Conservation (phyloP, 1,140 invertebrate species). For the Lepidurus apus region DNA sequence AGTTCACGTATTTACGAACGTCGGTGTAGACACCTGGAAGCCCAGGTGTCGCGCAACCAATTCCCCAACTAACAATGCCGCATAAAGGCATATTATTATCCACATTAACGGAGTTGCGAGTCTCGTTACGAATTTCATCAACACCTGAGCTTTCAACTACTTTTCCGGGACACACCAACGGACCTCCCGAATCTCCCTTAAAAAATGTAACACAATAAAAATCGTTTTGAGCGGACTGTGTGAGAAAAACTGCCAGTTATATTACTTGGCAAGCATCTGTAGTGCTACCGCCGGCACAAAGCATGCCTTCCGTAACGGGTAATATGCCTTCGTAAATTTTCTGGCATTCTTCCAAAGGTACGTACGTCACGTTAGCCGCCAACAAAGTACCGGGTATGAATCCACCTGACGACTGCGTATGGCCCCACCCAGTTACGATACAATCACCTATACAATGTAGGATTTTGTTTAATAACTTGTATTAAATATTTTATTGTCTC, state of each 20-base stretch:
- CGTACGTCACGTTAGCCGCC: constrained; percentile 27
- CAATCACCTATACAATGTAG: not conserved
- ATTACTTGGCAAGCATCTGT: constrained; percentile 35
- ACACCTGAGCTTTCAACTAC: not conserved
- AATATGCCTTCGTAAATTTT: constrained; percentile 27
- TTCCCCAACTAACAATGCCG: constrained; percentile 43
- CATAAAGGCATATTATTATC: constrained; percentile 22
- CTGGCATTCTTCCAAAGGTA: constrained; percentile 27
- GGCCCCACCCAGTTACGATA: constrained; percentile 30
- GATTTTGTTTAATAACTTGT: too few relatives aligned
- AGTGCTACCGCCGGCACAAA: constrained; percentile 35
- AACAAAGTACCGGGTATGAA: not conserved
- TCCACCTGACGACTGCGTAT: not conserved
- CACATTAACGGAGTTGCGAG: not conserved
- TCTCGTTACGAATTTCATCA: not conserved
- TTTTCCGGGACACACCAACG: constrained; percentile 34
- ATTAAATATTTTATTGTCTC: not conserved
- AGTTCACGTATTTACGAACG: constrained; percentile 41
- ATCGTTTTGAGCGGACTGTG: not conserved
- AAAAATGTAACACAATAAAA: not conserved
- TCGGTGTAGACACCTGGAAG: constrained; percentile 43
- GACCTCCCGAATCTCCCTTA: constrained; percentile 42
- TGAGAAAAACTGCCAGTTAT: not conserved
- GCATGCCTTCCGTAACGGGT: constrained; percentile 32
- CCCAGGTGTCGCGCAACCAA: constrained; percentile 39